Percentiles rank a stretch among this genome's conserved stretches.
Conservation (phyloP, 2,888 invertebrate genomes). For the Ophion ellenae region DNA sequence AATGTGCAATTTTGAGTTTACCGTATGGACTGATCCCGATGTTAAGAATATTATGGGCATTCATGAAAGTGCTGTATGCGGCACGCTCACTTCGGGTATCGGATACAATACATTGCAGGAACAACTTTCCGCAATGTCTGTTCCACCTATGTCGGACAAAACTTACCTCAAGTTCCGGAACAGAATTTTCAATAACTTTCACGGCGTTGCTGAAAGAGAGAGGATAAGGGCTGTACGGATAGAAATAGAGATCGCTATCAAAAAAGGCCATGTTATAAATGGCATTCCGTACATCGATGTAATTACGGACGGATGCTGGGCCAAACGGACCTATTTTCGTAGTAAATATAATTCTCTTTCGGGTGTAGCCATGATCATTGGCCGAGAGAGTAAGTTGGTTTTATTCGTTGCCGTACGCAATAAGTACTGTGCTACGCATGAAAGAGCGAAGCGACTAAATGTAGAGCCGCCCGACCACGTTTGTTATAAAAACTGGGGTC, state of each 20-base stretch:
- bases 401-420: background rate
- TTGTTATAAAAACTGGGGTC: background rate
- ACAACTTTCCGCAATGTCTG: constrained; percentile 33
- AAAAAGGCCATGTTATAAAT: constrained; percentile 26
- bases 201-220: constrained; percentile 11
- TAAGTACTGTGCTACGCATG: background rate
- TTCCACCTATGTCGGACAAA: constrained; percentile 35
- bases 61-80: constrained; percentile 52
- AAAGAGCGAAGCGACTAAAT: background rate
- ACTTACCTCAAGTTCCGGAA: constrained; percentile 33
- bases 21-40: constrained; percentile 31
- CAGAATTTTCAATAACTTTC: background rate
- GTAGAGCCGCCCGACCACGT: background rate
- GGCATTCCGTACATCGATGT: constrained; percentile 52
- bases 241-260: constrained; percentile 39
- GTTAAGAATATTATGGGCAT: constrained; percentile 24
- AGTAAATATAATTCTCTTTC: background rate
- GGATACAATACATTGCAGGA: constrained; percentile 41
- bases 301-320: constrained; percentile 49
- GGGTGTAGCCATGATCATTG: background rate
- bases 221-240: background rate
- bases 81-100: constrained; percentile 47
- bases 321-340: background rate
- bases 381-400: background rate
- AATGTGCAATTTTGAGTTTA: constrained; percentile 19